Conservation (phyloP, 2,888 invertebrate species). For the Hirtodrosophila histrioides region DNA sequence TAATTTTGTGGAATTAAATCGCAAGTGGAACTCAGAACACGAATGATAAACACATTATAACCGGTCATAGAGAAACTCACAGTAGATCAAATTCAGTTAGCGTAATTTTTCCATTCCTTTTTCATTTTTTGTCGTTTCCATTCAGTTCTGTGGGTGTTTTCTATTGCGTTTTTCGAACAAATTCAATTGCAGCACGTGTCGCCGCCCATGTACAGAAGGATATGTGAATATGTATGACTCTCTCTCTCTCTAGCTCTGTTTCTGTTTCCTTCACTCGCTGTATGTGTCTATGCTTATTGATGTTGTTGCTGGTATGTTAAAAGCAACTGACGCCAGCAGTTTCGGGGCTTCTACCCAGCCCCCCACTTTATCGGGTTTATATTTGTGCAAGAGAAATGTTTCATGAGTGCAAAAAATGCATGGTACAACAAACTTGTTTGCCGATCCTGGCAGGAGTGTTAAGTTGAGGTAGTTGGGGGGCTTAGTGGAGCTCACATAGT, state of each 20-base stretch:
- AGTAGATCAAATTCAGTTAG: slow-evolving; percentile 16
- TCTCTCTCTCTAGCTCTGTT: neutral
- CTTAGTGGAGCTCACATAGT: slow-evolving; percentile 53
- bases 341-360: slow-evolving; percentile 34
- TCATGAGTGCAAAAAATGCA: slow-evolving; percentile 68
- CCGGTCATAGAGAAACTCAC: slow-evolving; percentile 17
- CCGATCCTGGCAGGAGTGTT: slow-evolving; percentile 17
- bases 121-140: slow-evolving; percentile 20
- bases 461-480: neutral
- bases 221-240: slow-evolving; percentile 49
- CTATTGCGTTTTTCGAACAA: slow-evolving; percentile 75
- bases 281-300: slow-evolving; percentile 34
- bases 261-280: neutral
- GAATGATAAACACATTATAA: neutral
- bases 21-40: too few species aligned
- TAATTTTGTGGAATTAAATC: too few species aligned
- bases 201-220: slow-evolving; percentile 57
- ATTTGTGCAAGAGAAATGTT: slow-evolving; percentile 71
- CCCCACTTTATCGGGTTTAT: slow-evolving; percentile 66
- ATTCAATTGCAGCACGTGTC: slow-evolving; percentile 78
- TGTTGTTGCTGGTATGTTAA: slow-evolving; percentile 56
- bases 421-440: slow-evolving; percentile 76
- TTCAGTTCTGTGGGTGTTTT: slow-evolving; percentile 64
- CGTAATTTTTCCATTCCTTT: slow-evolving; percentile 5
- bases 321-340: slow-evolving; percentile 78